Evolutionary conservation across 2,113 vertebrate species (phyloP).

Genomic region (Tenrec ecaudatus): DNA sequence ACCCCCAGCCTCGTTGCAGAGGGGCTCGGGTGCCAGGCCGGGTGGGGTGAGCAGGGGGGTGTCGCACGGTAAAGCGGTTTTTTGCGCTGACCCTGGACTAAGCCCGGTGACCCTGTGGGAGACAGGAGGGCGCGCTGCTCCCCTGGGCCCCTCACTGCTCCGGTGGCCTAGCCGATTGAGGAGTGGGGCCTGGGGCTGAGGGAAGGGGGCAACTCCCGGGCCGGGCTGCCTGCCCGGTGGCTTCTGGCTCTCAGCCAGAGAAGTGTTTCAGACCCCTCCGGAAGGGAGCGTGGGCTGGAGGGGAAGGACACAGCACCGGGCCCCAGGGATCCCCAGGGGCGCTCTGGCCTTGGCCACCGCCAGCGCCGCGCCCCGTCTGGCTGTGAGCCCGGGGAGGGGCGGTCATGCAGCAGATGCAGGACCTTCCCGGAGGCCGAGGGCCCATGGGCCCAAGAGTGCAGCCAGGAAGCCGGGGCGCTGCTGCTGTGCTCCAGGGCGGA

Average conservation of each 20-base stretch:
- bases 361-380: constrained; percentile 38
- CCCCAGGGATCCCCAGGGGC: not conserved
- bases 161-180: no score
- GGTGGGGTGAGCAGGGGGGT: no score
- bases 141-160: not conserved
- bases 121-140: not conserved
- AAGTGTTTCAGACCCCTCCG: not conserved
- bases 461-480: not conserved
- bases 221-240: not conserved
- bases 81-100: not conserved
- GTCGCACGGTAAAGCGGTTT: not conserved
- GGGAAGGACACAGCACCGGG: constrained; percentile 19
- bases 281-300: constrained; percentile 55
- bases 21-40: no score
- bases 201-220: not conserved
- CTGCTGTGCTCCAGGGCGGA: not conserved
- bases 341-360: not conserved
- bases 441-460: not conserved
- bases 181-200: not conserved
- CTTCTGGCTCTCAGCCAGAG: not conserved
- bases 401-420: not conserved
- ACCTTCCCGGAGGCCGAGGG: not conserved
- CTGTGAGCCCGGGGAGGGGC: not conserved
- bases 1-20: not conserved
- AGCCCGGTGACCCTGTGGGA: not conserved